phyloP scores from a whole-genome alignment of 2,888 invertebrate species.

The Drosophila suboccidentalis region DNA sequence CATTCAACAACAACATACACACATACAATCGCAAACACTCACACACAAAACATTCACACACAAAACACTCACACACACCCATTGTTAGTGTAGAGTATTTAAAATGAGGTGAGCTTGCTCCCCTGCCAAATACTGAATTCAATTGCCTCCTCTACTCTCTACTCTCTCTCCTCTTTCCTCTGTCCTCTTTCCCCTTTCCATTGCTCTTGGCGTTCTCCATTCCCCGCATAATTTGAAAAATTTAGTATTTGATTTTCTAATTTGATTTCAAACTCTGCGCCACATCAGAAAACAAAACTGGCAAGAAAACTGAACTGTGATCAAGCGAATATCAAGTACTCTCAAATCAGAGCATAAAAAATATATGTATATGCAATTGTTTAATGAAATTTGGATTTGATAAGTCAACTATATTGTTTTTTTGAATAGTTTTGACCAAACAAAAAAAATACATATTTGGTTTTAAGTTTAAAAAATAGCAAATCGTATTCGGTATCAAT shows the following conservation, averaged over 20 bases:
- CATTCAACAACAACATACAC: conserved; percentile 35
- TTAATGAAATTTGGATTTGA: too few species aligned
- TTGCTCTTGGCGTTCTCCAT: background rate
- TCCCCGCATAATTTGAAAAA: conserved; percentile 49
- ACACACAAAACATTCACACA: background rate
- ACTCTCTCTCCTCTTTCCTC: background rate
- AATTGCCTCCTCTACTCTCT: background rate
- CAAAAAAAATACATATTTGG: too few species aligned
- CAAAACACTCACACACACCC: background rate
- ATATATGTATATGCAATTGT: too few species aligned
- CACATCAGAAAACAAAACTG: background rate
- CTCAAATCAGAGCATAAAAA: background rate
- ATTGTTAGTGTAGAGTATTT: conserved; percentile 3
- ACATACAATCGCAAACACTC: background rate
- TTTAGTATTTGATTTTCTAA: conserved; percentile 73
- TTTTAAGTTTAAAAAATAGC: too few species aligned
- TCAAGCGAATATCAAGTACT: background rate
- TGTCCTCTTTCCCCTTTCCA: background rate
- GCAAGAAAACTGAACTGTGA: background rate
- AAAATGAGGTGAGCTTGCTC: conserved; percentile 24
- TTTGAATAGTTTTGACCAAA: too few species aligned
- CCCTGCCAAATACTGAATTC: background rate
- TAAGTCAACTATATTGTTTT: too few species aligned
- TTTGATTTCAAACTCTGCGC: conserved; percentile 57
- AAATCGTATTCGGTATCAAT: too few species aligned